Base-by-base conservation (phyloP, 92 coral and sea anemone species). In the Phenganax stokvisi region DNA sequence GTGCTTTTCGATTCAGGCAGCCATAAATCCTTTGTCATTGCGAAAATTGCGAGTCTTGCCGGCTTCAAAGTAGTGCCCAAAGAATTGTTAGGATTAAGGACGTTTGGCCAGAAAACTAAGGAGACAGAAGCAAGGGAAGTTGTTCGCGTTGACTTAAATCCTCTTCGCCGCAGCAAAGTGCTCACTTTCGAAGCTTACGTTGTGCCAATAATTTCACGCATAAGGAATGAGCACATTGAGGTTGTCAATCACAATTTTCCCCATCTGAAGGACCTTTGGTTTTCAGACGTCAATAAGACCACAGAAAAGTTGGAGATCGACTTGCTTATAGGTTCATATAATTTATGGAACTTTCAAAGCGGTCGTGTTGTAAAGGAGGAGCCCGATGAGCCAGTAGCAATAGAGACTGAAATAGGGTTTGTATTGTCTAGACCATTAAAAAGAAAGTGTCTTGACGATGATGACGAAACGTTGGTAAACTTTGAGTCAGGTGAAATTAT, bases 311-410 rank as follows among this genome's bases (percentile, higher is more conserved):
- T 58, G 16, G 63, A 6, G 8, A 58, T 58, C 11, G 63, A 58
- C n/a, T 58, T 58, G 63, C 63, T 58, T 58, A 82, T 86, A 29
- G 84, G 89, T 16, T 86, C 84, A 30, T 84, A 86, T 56, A 80
- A 86, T 67, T 75, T 86, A 58, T 81, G 83, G 83, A 44, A 47
- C 0, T 86, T 86, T 31, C 86, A 86, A 63, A 76, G 72, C 60
- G 81, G 86, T 3, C 71, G 63, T 20, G 72, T 77, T 0, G 74
- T 86, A 16, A 61, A 79, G 75, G 86, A 86, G 10, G 80, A 52
- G 84, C 62, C 74, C 27, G 82, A 78, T 44, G 56, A 78, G 51
- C 82, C 82, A 56, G 82, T 78, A 60, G 82, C 82, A 29, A 17
- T 78, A 9, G 82, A 78, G 71, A 60, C 82, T 11, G 82, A 60